These are phyloP conservation scores for Euthynnus affinis DNA, from an alignment of 2,797 vertebrate genomes.

Conservation along the genomic window DNA sequence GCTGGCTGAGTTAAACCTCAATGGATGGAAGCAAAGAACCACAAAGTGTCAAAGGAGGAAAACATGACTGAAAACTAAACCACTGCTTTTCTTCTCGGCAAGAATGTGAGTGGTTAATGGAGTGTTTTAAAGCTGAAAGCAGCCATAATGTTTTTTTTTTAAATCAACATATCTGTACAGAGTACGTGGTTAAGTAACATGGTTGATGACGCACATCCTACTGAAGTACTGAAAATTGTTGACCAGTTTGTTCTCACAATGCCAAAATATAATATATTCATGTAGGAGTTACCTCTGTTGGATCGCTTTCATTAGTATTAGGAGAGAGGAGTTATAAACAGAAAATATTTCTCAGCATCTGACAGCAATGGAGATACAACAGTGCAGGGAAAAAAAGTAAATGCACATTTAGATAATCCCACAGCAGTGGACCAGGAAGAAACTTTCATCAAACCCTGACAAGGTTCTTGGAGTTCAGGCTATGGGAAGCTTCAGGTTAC, in stretches of 20 bases:
- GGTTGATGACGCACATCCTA: constrained; percentile 13
- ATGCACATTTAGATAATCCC: neutral
- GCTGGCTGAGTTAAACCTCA: constrained; percentile 35
- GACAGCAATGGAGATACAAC: neutral
- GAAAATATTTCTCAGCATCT: neutral
- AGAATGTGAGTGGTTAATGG: constrained; percentile 29
- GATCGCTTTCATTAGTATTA: neutral
- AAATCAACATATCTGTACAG: constrained; percentile 1
- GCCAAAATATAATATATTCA: neutral
- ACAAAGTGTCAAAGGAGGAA: constrained; percentile 37
- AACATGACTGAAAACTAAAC: constrained; percentile 42
- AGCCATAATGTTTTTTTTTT: constrained; percentile 12
- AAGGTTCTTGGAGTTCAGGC: too few species aligned
- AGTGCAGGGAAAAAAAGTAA: neutral
- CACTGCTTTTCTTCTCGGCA: constrained; percentile 16
- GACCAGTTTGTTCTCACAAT: constrained; percentile 1
- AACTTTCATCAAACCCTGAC: neutral
- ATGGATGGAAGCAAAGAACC: constrained; percentile 41
- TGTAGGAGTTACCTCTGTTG: neutral
- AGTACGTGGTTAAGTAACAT: constrained; percentile 1
- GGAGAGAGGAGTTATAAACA: neutral
- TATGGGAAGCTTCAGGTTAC: neutral
- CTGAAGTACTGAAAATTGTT: neutral
- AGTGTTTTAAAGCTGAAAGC: constrained; percentile 20
- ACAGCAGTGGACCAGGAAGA: neutral